Evolutionary conservation across 2,888 invertebrate species (phyloP), one percentile per base, ranked within the genome.

Genomic region (Thumatha senex): DNA sequence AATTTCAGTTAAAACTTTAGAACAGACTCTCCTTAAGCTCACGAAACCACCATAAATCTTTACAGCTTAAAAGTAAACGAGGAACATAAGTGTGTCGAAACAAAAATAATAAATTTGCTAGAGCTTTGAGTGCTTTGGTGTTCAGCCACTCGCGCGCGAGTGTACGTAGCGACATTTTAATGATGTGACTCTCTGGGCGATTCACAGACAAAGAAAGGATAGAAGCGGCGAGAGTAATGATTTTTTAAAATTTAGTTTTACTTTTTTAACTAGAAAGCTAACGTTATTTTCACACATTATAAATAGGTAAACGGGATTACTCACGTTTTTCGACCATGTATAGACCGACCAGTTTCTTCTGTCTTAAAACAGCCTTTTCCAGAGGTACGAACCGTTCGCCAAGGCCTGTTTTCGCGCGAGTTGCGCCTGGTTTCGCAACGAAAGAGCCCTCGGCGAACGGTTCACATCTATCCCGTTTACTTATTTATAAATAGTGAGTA

Each of bases 91-190:
- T 58, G 56, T 58, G 55, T 58, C 47, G 60, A 58, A 58, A 68
- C 53, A 58, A 63, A 67, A 65, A 67, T 65, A 60, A 67, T 62
- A 67, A 67, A 64, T 55, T 58, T 46, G 42, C 50, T 34, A 38
- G 30, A 18, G 55, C 54, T 58, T 53, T 56, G 62, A 67, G 66
- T 67, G 56, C 53, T 57, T 49, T 36, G 51, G 53, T 68, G 67
- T 61, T 61, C 67, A 68, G 70, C 64, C 56, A 69, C 68, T 68
- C 56, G 53, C 18, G n/a, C 52, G 51, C 52, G 47, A 64, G 61
- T 44, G 51, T 58, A 63, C 60, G 46, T 36, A 54, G 70, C 55
- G 67, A 68, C 67, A 67, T 68, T 68, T 68, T 68, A 68, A 68
- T 68, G 68, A 68, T 67, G 68, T 58, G 61, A 59, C 64, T 63